phyloP scores from a whole-genome alignment of 2,113 vertebrate species.

The Ceyx cyanopectus region DNA sequence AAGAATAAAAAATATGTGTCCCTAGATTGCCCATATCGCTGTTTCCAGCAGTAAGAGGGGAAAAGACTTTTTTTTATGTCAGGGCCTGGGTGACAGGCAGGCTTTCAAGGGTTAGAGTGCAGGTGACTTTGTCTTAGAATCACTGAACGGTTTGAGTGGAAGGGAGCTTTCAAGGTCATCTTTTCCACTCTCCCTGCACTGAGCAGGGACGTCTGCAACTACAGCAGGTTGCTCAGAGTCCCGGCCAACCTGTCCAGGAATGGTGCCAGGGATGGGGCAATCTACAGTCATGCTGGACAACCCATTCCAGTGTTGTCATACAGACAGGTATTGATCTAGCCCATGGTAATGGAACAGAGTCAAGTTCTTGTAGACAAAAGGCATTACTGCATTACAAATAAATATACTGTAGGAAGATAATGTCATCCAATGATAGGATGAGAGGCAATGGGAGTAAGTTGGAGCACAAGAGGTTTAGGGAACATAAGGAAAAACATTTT shows the following conservation, averaged over 20 bases:
- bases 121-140: background rate
- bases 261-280: background rate
- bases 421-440: too few relatives aligned
- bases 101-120: background rate
- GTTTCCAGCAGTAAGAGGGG: background rate
- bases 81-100: background rate
- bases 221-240: background rate
- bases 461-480: too few relatives aligned
- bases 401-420: background rate
- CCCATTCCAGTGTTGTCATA: background rate
- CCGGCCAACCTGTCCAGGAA: rapidly evolving
- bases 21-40: background rate
- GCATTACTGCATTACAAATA: background rate
- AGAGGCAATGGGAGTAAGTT: too few relatives aligned
- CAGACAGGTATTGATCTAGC: background rate
- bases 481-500: too few relatives aligned
- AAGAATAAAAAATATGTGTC: background rate
- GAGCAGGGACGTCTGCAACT: background rate
- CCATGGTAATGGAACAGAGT: background rate
- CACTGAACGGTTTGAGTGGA: background rate
- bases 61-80: background rate
- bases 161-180: background rate
- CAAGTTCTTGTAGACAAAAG: background rate
- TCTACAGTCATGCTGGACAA: rapidly evolving
- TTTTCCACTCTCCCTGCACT: rapidly evolving